phyloP scores from a whole-genome alignment of 92 coral and sea anemone genomes.

The Phymanthus crucifer region DNA sequence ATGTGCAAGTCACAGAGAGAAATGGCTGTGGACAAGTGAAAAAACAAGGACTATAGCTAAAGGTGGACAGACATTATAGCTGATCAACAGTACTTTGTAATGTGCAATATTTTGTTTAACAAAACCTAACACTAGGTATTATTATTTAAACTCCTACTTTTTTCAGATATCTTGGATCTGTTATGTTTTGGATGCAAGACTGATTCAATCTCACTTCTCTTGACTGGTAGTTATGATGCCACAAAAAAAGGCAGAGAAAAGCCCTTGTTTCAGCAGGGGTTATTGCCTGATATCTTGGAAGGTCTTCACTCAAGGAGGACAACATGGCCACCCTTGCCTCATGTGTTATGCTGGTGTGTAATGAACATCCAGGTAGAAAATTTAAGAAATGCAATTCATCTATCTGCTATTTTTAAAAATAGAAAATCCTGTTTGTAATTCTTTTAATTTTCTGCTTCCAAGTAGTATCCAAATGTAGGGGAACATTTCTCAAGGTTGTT shows the following conservation, averaged over 20 bases:
- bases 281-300: not conserved
- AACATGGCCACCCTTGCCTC: constrained; percentile 21
- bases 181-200: constrained; percentile 14
- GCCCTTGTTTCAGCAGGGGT: not conserved
- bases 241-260: not conserved
- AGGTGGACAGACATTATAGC: not conserved
- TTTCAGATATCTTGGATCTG: constrained; percentile 11
- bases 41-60: constrained; percentile 11
- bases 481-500: not conserved
- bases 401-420: too few species aligned
- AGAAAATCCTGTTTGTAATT: too few species aligned
- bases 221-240: not conserved
- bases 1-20: constrained; percentile 16
- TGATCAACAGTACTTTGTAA: too few species aligned
- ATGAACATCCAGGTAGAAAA: constrained; percentile 10
- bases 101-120: not conserved
- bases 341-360: constrained; percentile 14
- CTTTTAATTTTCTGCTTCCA: too few species aligned
- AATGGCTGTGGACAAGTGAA: constrained; percentile 20
- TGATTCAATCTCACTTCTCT: not conserved
- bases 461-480: not conserved
- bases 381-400: too few species aligned
- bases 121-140: not conserved
- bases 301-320: not conserved
- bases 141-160: not conserved